Conservation (phyloP, 2,113 vertebrate genomes). For the Meriones unguiculatus region DNA sequence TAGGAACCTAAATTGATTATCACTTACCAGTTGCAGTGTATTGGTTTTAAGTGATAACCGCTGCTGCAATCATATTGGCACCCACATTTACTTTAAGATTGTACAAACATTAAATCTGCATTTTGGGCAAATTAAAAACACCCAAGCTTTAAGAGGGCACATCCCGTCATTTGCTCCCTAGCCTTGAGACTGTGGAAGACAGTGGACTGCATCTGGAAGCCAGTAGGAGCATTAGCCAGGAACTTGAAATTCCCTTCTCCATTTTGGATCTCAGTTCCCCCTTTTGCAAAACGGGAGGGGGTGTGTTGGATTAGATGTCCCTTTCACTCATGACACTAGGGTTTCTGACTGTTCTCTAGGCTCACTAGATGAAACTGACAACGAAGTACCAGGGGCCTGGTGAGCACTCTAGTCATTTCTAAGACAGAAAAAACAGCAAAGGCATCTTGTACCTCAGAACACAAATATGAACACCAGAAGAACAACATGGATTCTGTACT, state of each 20-base stretch:
- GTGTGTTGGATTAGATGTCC: neutral
- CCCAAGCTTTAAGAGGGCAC: constrained; percentile 38
- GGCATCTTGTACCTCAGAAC: neutral
- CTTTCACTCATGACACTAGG: neutral
- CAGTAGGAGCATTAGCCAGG: neutral
- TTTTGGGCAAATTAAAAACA: constrained; percentile 50
- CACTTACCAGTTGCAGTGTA: neutral
- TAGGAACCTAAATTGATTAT: neutral
- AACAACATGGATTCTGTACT: neutral
- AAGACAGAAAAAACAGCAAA: neutral
- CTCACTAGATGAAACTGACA: neutral
- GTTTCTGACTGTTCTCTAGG: neutral
- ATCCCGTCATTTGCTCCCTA: neutral
- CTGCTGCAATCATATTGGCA: constrained; percentile 37
- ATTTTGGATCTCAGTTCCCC: neutral
- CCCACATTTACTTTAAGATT: constrained; percentile 51
- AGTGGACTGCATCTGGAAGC: neutral
- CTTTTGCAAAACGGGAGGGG: constrained; percentile 4
- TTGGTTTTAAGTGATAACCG: constrained; percentile 33
- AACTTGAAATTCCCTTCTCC: neutral
- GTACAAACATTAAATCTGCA: neutral
- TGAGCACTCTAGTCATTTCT: neutral
- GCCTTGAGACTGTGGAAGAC: neutral
- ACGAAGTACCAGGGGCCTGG: neutral
- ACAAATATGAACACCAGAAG: constrained; percentile 11